phyloP scores from a whole-genome alignment of 1,140 invertebrate species.

The Apocrypta bakeri region DNA sequence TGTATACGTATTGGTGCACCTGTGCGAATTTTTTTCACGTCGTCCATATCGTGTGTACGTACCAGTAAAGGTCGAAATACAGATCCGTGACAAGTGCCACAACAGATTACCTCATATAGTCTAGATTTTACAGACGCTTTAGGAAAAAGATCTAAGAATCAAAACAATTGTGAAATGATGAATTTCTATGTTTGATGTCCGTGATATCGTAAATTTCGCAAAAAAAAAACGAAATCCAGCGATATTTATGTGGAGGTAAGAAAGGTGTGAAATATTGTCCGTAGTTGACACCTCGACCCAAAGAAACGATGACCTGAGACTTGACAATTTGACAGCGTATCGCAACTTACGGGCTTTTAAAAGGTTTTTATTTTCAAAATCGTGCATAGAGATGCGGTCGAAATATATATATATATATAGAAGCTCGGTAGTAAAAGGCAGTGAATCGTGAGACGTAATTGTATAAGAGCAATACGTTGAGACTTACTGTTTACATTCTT shows the following conservation, averaged over 20 bases:
- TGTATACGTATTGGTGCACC: neutral
- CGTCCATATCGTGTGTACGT: neutral
- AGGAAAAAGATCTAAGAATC: neutral
- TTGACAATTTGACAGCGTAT: neutral
- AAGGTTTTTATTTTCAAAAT: neutral
- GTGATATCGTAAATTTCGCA: too few species aligned
- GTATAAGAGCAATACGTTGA: neutral
- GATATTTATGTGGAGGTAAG: too few species aligned
- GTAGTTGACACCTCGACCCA: neutral
- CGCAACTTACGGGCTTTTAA: neutral
- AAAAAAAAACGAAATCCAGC: too few species aligned
- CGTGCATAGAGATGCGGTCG: too few species aligned
- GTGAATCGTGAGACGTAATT: conserved; percentile 24
- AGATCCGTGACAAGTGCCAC: neutral
- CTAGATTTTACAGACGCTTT: neutral
- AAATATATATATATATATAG: too few species aligned
- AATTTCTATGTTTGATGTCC: too few species aligned
- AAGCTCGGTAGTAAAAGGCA: conserved; percentile 26
- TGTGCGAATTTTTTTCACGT: neutral
- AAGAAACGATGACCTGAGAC: neutral
- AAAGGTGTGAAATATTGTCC: neutral
- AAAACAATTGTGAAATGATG: too few species aligned
- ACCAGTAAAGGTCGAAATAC: neutral
- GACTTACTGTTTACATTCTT: too few species aligned
- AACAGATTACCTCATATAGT: neutral